phyloP scores from a whole-genome alignment of 30 jellyfish, hydroid and myxozoan species.

The Hydractinia symbiolongicarpus region DNA sequence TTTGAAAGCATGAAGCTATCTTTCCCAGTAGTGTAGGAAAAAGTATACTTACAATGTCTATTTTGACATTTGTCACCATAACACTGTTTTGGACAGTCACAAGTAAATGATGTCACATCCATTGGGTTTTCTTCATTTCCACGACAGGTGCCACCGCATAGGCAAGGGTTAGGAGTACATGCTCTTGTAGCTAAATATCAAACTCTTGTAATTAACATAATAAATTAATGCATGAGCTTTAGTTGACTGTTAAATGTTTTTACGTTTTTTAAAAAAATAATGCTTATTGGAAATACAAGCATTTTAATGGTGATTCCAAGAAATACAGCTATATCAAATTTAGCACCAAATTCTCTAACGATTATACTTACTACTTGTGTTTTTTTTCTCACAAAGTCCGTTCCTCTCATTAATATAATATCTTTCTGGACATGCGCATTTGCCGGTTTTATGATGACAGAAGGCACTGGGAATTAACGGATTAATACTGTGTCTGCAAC shows the following conservation, averaged over 20 bases:
- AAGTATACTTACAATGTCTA: background rate
- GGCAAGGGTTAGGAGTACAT: conserved; percentile 69
- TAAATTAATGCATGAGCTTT: too few species aligned
- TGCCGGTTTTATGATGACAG: background rate
- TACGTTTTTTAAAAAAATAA: too few species aligned
- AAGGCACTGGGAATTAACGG: background rate
- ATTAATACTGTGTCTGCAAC: background rate
- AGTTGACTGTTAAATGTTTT: too few species aligned
- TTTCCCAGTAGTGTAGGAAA: background rate
- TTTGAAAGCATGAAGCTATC: too few species aligned
- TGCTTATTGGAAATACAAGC: too few species aligned
- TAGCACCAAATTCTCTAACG: too few species aligned
- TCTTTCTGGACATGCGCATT: background rate
- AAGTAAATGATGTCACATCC: background rate
- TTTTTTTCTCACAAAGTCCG: background rate
- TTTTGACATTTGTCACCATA: conserved; percentile 14
- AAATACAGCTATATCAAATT: too few species aligned
- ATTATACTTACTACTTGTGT: background rate
- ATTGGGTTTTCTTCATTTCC: conserved; percentile 48
- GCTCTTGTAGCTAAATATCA: conserved; percentile 53
- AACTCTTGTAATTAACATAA: background rate
- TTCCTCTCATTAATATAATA: background rate
- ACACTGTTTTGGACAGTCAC: background rate
- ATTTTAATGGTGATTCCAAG: too few species aligned
- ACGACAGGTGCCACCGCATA: conserved; percentile 49